Percentiles rank a stretch among this genome's conserved stretches.
These are phyloP conservation scores for Tapera naevia DNA, from an alignment of 2,797 vertebrate genomes.

Conservation along the genomic window DNA sequence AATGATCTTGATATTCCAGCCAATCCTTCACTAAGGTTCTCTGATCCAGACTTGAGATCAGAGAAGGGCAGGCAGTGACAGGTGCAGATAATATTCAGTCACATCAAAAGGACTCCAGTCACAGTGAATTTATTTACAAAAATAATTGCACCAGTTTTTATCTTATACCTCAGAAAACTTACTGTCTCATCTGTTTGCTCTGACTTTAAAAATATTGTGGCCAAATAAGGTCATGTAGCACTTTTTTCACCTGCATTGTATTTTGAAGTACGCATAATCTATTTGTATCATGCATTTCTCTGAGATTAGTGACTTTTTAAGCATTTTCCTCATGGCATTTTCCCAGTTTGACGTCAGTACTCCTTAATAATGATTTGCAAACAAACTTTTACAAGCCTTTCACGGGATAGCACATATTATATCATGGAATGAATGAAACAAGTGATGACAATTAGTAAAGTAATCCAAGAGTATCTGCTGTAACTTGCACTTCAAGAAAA, in stretches of 20 bases:
- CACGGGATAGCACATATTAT: not conserved
- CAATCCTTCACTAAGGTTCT: not conserved
- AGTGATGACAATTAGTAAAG: constrained; percentile 23
- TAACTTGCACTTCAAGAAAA: constrained; percentile 29
- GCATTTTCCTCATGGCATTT: not conserved
- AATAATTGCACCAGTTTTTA: not conserved
- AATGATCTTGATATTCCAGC: not conserved
- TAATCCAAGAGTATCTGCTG: constrained; percentile 12
- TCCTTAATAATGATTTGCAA: constrained; percentile 3
- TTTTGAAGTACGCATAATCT: not conserved
- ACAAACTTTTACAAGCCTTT: constrained; percentile 25
- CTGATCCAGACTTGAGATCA: not conserved
- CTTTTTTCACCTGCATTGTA: not conserved
- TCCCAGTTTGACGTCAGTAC: not conserved
- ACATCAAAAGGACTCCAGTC: not conserved
- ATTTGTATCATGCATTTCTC: not conserved
- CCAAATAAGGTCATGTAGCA: not conserved
- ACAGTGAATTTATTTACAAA: not conserved
- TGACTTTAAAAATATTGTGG: not conserved
- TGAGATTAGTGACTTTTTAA: not conserved
- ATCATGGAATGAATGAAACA: constrained; percentile 31
- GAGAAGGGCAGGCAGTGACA: not conserved
- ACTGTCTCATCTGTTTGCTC: not conserved
- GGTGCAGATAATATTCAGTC: not conserved
- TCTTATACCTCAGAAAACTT: not conserved